Evolutionary conservation across 2,797 vertebrate species (phyloP), one percentile per base, ranked within the genome.

Genomic region (Micrastur ruficollis): DNA sequence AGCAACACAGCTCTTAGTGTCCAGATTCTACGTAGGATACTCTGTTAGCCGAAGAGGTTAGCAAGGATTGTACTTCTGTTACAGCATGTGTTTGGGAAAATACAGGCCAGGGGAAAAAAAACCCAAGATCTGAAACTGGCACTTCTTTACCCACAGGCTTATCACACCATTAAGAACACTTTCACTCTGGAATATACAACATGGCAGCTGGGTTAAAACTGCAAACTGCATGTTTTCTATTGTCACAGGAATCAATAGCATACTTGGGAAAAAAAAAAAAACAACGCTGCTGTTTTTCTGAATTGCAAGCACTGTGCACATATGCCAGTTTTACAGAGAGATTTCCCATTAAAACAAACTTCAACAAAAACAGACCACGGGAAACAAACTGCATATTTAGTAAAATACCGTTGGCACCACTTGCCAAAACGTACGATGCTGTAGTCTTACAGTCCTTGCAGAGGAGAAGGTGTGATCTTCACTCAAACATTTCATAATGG

Each of bases 401-500:
- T 93, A 75, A 97, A 97, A 95, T 94, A 83, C 92, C 90, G 53
- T 72, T 95, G 98, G 98, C 98, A 97, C 94, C 97, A 13, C 80
- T 95, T 83, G 98, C 96, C 97, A 68, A 67, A 91, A 82, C 18
- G 56, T 8, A 49, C 14, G 49, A 82, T 12, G 87, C 86, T 97
- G 89, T 25, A 61, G 13, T 68, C 87, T 46, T 12, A 91, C 87
- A 88, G 94, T 98, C 97, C 97, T 89, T 52, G 47, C 65, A 56
- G 71, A 76, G 58, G 18, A 32, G 21, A 34, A 66, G 74, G 67
- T 1, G 52, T 23, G 36, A 11, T 47, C 81, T 56, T 99, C 98
- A 99, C 97, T 99, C 99, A 40, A 99, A 99, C 96, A 99, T 99
- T 94, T 99, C 99, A 15, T 99, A 99, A 97, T 99, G 99, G 87